A percentile compares a stretch with the other conserved stretches of the same genome.
Evolutionary conservation across 2,888 invertebrate genomes (phyloP).

Genomic region (Callyntrura sp.): DNA sequence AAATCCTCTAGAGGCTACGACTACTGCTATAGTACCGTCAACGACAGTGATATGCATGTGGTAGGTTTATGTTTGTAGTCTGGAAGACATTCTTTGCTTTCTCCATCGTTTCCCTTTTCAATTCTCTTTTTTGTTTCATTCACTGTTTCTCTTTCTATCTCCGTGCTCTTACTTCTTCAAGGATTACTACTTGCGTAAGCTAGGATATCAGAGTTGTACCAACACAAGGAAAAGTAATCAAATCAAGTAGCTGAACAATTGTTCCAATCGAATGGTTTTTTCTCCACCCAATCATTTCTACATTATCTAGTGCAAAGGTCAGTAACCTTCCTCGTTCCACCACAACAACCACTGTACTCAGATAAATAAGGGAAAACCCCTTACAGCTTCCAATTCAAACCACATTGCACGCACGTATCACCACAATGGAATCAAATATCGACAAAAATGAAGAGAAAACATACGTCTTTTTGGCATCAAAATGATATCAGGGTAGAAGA

Average conservation of each 20-base stretch:
- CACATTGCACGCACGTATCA: not conserved
- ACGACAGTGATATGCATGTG: not conserved
- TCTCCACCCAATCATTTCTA: constrained; percentile 66
- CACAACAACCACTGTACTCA: constrained; percentile 6
- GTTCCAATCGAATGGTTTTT: constrained; percentile 39
- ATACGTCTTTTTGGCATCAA: not conserved
- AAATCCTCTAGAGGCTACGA: constrained; percentile 9
- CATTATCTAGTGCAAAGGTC: constrained; percentile 73
- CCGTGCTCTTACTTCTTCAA: constrained; percentile 21
- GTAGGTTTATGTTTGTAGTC: not conserved
- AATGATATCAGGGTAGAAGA: not conserved
- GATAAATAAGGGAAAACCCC: too few species aligned
- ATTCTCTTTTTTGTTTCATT: not conserved
- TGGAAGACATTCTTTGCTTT: not conserved
- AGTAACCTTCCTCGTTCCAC: constrained; percentile 64
- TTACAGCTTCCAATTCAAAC: too few species aligned
- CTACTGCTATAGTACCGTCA: too few species aligned
- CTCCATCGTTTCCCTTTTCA: constrained; percentile 14
- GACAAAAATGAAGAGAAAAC: not conserved
- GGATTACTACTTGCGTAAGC: constrained; percentile 32
- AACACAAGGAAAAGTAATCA: constrained; percentile 64
- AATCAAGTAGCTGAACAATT: constrained; percentile 57
- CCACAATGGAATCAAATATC: constrained; percentile 9
- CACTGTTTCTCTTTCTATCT: not conserved
- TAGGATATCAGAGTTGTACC: not conserved